Base-by-base conservation (phyloP, 2,797 vertebrate species). In the Dipus sagitta region DNA sequence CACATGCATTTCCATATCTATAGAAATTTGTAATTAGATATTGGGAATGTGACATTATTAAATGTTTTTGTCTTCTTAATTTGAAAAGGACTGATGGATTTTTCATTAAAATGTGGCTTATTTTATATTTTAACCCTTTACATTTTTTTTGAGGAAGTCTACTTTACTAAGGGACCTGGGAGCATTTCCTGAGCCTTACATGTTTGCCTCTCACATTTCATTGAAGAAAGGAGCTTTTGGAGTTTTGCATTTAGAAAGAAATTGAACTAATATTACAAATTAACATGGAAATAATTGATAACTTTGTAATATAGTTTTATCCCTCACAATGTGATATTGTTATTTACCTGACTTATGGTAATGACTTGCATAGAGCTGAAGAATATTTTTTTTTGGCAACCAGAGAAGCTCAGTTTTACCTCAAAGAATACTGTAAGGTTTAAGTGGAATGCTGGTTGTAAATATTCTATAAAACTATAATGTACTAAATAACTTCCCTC, bases 401-500 rank as follows among this genome's bases (percentile, higher is more conserved):
- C 21, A 72, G 15, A 78, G 17, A 65, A 92, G 78, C 23, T 47
- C 20, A 26, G 38, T 65, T 88, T 92, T 65, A 80, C 75, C 30
- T 90, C 93, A 79, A 85, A 67, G 12, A 24, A 64, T 79, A 92
- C 90, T 68, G 9, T 93, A 76, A 72, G 14, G 24, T 84, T 68
- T 90, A 82, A 68, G 76, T 32, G 30, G 24, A 24, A 89, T 58
- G 12, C 72, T 80, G 2, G 32, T 38, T 77, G 21, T 89, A 83
- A 87, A 10, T 74, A 77, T 21, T 72, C 17, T 84, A 76, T 78
- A 94, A 86, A 62, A 42, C 77, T 32, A 14, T 30, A 5, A 68
- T 38, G 6, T 38, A 38, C 38, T 38, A 38, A 38, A 38, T 38
- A 38, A 38, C 38, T 38, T 38, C 38, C 38, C 6, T 38, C 38